A percentile compares a stretch with the other conserved stretches of the same genome.
Evolutionary conservation across 2,888 invertebrate species (phyloP).

Genomic region (Eupeodes luniger): DNA sequence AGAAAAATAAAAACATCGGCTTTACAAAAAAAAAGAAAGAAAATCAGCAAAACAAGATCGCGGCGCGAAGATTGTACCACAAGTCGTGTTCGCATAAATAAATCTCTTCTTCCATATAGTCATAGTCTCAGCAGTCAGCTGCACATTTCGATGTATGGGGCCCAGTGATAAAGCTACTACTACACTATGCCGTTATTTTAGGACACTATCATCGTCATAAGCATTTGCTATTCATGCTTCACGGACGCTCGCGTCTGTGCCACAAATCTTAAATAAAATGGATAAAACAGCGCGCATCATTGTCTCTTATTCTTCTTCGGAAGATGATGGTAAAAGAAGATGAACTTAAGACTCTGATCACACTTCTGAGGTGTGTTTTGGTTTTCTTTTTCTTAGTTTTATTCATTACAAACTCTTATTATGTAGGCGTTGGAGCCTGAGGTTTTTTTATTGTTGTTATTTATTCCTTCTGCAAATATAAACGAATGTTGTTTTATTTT

Average conservation of each 20-base stretch:
- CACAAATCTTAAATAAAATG: conserved; percentile 48
- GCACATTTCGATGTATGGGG: conserved; percentile 53
- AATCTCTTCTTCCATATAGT: conserved; percentile 59
- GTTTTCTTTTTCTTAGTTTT: background rate
- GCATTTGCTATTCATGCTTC: conserved; percentile 61
- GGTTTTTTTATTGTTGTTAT: conserved; percentile 21
- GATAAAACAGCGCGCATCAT: conserved; percentile 50
- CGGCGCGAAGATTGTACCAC: conserved; percentile 60
- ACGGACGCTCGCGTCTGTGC: conserved; percentile 40
- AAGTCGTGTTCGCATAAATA: conserved; percentile 67
- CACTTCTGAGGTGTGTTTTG: conserved; percentile 47
- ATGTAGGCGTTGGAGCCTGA: conserved; percentile 61
- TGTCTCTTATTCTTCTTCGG: conserved; percentile 26
- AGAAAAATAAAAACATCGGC: conserved; percentile 61
- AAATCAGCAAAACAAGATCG: conserved; percentile 43
- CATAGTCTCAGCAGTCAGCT: background rate
- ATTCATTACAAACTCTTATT: background rate
- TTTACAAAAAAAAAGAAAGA: conserved; percentile 5
- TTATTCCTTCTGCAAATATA: conserved; percentile 29
- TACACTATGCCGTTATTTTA: conserved; percentile 67
- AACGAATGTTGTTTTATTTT: conserved; percentile 24
- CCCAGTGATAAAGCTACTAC: conserved; percentile 40
- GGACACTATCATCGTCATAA: conserved; percentile 58
- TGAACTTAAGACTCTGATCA: conserved; percentile 54
- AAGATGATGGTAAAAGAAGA: conserved; percentile 56